These are phyloP conservation scores for Euglossa dilemma DNA, from an alignment of 1,140 invertebrate species.

Conservation along the genomic window DNA sequence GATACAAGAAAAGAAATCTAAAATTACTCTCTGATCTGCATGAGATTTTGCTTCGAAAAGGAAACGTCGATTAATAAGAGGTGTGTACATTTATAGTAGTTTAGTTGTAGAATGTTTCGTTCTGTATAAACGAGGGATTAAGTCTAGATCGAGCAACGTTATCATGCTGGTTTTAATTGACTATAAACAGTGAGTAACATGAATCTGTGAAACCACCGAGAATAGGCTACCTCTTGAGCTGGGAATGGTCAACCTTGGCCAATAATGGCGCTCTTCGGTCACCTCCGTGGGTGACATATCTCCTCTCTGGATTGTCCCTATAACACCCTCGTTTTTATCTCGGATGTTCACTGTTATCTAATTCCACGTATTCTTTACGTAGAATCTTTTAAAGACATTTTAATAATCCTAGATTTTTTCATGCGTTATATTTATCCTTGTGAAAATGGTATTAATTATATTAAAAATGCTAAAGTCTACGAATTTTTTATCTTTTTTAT, in stretches of 20 bases:
- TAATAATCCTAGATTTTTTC: background rate
- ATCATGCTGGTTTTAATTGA: constrained; percentile 39
- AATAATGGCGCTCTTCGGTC: constrained; percentile 59
- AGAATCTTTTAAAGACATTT: background rate
- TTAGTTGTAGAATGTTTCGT: background rate
- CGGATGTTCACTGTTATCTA: constrained; percentile 24
- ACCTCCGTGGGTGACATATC: constrained; percentile 70
- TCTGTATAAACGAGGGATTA: background rate
- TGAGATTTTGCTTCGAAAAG: background rate
- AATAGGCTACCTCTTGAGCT: constrained; percentile 67
- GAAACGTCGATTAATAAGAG: background rate
- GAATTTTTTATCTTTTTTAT: background rate
- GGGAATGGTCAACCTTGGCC: constrained; percentile 60
- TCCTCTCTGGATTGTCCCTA: constrained; percentile 71
- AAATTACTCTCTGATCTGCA: background rate
- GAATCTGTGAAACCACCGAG: constrained; percentile 29
- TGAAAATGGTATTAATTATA: background rate
- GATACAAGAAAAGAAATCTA: background rate
- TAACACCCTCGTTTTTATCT: constrained; percentile 63
- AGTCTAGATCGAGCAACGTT: constrained; percentile 9
- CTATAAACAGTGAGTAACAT: background rate
- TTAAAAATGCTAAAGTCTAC: background rate
- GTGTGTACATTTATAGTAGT: background rate
- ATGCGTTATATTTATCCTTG: too few species aligned
- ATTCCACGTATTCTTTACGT: constrained; percentile 14